Evolutionary conservation across 30 jellyfish, hydroid and myxozoan species (phyloP).

Genomic region (Aurelia sp.): DNA sequence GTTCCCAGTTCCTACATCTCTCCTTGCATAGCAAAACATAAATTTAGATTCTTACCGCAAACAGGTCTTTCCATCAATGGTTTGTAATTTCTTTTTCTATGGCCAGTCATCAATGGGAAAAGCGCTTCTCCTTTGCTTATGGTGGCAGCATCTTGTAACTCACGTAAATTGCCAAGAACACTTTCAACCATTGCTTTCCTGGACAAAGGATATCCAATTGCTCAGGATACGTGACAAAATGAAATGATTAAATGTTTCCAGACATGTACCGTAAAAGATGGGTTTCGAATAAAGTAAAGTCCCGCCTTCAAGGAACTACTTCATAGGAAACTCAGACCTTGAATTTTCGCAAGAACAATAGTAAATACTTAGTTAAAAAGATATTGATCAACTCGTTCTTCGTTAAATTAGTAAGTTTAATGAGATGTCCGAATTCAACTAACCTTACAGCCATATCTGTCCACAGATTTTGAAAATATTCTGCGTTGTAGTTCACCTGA

Average conservation of each 20-base stretch:
- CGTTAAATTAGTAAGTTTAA: too few relatives aligned
- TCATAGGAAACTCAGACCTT: too few relatives aligned
- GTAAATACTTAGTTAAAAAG: too few relatives aligned
- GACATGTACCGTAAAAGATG: background rate
- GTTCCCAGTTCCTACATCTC: too few relatives aligned
- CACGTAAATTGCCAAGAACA: background rate
- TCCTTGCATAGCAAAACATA: too few relatives aligned
- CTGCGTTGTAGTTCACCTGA: background rate
- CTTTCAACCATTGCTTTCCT: slow-evolving; percentile 40
- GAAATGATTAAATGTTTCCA: background rate
- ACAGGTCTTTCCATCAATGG: slow-evolving; percentile 62
- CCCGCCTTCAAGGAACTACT: too few relatives aligned
- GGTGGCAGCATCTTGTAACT: background rate
- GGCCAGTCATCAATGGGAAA: slow-evolving; percentile 59
- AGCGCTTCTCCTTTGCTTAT: background rate
- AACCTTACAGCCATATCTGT: slow-evolving; percentile 57
- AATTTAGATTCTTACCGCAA: slow-evolving; percentile 39
- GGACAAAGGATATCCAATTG: background rate
- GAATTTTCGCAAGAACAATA: too few relatives aligned
- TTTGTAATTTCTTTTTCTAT: slow-evolving; percentile 33
- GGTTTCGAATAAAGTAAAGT: background rate
- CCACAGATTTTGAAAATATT: slow-evolving; percentile 33
- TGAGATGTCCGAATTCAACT: background rate
- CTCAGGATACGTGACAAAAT: too few relatives aligned
- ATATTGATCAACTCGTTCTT: too few relatives aligned